These are phyloP conservation scores for Perdita meconis DNA, from an alignment of 2,888 invertebrate genomes.

Conservation along the genomic window DNA sequence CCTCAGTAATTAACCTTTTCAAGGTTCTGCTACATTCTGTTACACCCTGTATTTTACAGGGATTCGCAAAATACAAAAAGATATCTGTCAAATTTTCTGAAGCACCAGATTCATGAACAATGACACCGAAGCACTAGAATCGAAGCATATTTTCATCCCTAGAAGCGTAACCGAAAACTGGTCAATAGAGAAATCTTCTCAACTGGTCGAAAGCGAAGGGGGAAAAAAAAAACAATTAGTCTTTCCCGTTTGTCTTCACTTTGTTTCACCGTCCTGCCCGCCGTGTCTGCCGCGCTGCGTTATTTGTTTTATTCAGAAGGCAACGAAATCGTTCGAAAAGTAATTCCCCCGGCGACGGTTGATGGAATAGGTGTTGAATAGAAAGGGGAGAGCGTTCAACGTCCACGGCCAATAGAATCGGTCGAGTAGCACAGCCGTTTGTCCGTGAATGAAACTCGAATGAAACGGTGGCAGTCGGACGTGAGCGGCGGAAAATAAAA, in stretches of 20 bases:
- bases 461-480: conserved; percentile 59
- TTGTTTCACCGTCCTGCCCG: not conserved
- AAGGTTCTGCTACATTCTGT: too few relatives aligned
- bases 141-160: not conserved
- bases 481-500: conserved; percentile 54
- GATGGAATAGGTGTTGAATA: conserved; percentile 51
- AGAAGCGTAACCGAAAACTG: conserved; percentile 11
- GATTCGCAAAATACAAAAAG: not conserved
- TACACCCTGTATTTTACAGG: too few relatives aligned
- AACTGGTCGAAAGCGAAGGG: not conserved
- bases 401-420: conserved; percentile 46
- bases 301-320: conserved; percentile 52
- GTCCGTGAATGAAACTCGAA: conserved; percentile 60
- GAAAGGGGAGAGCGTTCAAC: conserved; percentile 45
- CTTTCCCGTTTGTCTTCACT: conserved; percentile 1
- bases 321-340: conserved; percentile 46
- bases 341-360: conserved; percentile 42
- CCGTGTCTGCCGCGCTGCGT: conserved; percentile 15
- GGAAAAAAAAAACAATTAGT: conserved; percentile 41
- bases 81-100: not conserved
- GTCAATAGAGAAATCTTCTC: not conserved
- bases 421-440: conserved; percentile 32
- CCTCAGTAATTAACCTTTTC: too few relatives aligned
- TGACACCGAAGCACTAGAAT: not conserved
- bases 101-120: not conserved